phyloP scores from a whole-genome alignment of 1,140 invertebrate species.

The Drosophila sp. region DNA sequence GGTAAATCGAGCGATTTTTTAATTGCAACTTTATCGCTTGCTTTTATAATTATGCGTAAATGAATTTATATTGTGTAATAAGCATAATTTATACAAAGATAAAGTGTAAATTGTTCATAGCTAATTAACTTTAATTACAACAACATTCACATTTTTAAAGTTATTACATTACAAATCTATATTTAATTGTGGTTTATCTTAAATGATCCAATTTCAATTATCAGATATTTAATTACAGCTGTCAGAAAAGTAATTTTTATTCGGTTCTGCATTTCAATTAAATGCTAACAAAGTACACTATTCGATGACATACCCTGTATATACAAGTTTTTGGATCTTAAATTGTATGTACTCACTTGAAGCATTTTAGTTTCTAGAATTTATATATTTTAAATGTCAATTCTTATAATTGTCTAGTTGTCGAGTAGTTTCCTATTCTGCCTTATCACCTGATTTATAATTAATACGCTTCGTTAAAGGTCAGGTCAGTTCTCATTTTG shows the following conservation, averaged over 20 bases:
- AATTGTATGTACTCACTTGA: no score
- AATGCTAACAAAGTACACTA: no score
- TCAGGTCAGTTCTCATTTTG: slow-evolving; percentile 12
- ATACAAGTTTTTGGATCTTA: no score
- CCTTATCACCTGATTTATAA: not conserved
- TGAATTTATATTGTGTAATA: not conserved
- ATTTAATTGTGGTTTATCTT: not conserved
- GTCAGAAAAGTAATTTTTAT: slow-evolving; percentile 6
- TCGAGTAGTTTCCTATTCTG: not conserved
- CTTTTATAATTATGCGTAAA: not conserved
- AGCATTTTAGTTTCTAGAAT: no score
- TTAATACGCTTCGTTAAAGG: slow-evolving; percentile 3
- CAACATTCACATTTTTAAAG: not conserved
- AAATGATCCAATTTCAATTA: not conserved
- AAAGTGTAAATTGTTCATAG: not conserved
- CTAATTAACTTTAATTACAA: not conserved
- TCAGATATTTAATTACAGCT: not conserved
- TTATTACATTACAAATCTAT: not conserved
- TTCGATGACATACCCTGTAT: no score
- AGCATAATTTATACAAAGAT: not conserved
- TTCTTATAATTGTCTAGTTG: not conserved
- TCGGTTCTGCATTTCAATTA: not conserved
- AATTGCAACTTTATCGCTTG: not conserved
- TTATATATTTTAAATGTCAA: no score
- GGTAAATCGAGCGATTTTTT: not conserved